Percentiles rank a stretch among this genome's conserved stretches.
Evolutionary conservation across 2,113 vertebrate species (phyloP).

Genomic region (Xiphophorus couchianus): DNA sequence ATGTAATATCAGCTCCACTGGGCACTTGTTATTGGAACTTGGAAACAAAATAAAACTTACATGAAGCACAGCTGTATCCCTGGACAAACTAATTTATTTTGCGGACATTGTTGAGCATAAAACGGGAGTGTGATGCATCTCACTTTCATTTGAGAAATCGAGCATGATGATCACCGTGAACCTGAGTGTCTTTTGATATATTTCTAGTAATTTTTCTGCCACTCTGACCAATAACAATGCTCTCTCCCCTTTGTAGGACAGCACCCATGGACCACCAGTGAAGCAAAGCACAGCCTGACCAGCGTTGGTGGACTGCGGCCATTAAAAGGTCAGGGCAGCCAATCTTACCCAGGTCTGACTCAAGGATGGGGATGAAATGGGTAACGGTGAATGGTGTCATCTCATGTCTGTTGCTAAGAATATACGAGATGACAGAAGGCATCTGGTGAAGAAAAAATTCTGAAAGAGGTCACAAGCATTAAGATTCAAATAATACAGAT

Average conservation of each 20-base stretch:
- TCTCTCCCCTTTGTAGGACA: conserved; percentile 15
- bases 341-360: conserved; percentile 71
- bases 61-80: not conserved
- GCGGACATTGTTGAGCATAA: not conserved
- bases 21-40: conserved; percentile 1
- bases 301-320: conserved; percentile 45
- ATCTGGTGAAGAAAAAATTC: no score
- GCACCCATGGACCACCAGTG: conserved; percentile 27
- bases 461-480: no score
- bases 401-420: not conserved
- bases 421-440: no score
- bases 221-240: conserved; percentile 32
- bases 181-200: conserved; percentile 36
- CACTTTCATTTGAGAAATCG: conserved; percentile 22
- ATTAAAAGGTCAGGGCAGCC: conserved; percentile 55
- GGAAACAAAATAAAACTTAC: not conserved
- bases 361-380: conserved; percentile 60
- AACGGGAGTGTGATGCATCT: conserved; percentile 1
- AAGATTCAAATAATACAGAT: not conserved
- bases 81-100: not conserved
- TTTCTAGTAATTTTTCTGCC: conserved; percentile 31
- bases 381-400: not conserved
- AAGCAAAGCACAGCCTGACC: conserved; percentile 39
- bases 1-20: conserved; percentile 2
- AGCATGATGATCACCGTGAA: conserved; percentile 16